Conservation (phyloP, 2,797 vertebrate species). For the Octomys mimax region DNA sequence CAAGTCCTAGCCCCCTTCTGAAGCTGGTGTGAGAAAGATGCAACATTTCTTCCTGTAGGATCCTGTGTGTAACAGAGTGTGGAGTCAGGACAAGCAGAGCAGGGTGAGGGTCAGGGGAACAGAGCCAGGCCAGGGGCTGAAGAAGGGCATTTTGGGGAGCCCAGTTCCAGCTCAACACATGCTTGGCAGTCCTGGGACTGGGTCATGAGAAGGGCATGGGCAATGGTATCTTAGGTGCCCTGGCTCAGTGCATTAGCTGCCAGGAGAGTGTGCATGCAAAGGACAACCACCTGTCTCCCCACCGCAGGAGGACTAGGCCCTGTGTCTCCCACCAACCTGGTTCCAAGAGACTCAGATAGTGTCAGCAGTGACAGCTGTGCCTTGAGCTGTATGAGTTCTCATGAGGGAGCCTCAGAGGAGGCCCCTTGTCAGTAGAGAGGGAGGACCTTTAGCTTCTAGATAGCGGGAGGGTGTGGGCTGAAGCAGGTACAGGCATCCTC, state of each 20-base stretch:
- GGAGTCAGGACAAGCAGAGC: too few species aligned
- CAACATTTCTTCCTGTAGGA: background rate
- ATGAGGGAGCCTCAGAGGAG: background rate
- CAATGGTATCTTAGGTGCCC: too few species aligned
- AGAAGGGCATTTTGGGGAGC: background rate
- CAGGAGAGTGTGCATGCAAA: background rate
- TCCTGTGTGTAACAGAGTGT: background rate
- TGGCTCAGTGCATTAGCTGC: background rate
- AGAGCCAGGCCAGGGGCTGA: background rate
- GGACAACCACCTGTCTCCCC: background rate
- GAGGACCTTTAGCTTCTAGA: background rate
- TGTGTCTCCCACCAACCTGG: background rate
- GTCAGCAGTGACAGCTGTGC: slow-evolving; percentile 79
- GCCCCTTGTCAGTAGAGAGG: background rate
- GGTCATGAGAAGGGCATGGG: background rate
- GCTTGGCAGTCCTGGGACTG: background rate
- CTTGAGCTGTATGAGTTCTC: slow-evolving; percentile 56
- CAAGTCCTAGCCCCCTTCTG: background rate
- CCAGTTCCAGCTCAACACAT: background rate
- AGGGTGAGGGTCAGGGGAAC: background rate
- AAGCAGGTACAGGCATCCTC: background rate
- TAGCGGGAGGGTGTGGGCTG: background rate
- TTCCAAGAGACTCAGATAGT: background rate
- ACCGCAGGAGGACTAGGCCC: background rate
- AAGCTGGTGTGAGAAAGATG: background rate